Percentiles rank a stretch among this genome's conserved stretches.
Conservation (phyloP, 1,140 invertebrate species). For the Leptopilina clavipes region DNA sequence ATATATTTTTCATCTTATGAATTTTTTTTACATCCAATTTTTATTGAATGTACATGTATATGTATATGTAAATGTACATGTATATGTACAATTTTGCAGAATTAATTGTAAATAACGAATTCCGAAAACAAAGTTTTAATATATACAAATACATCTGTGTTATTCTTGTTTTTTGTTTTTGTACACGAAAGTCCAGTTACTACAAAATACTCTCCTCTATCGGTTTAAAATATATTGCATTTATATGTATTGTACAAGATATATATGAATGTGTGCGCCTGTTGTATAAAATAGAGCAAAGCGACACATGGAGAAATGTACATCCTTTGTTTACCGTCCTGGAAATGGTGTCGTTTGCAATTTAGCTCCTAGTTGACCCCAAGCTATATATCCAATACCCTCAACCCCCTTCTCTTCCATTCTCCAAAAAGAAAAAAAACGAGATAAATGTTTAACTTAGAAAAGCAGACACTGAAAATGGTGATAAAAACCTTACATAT, state of each 20-base stretch:
- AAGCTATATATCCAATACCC: conserved; percentile 26
- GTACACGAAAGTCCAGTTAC: not conserved
- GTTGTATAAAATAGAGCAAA: conserved; percentile 14
- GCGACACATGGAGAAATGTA: conserved; percentile 6
- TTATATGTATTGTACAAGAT: not conserved
- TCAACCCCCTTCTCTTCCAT: not conserved
- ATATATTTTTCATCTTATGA: too few relatives aligned
- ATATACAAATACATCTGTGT: not conserved
- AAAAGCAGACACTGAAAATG: conserved; percentile 16
- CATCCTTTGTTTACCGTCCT: conserved; percentile 21
- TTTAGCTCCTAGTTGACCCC: conserved; percentile 31
- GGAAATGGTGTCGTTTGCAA: conserved; percentile 31
- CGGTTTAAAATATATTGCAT: conserved; percentile 11
- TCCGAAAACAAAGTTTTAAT: too few relatives aligned
- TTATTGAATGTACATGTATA: too few relatives aligned
- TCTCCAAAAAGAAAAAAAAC: not conserved
- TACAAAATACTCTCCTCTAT: not conserved
- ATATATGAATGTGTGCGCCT: not conserved
- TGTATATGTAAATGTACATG: too few relatives aligned
- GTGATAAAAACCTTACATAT: conserved; percentile 16
- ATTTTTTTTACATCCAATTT: too few relatives aligned
- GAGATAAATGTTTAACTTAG: conserved; percentile 12
- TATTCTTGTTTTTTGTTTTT: not conserved
- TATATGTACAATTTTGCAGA: too few relatives aligned
- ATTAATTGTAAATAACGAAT: too few relatives aligned